Conservation (phyloP, 2,888 invertebrate genomes). For the Cabera pusaria region DNA sequence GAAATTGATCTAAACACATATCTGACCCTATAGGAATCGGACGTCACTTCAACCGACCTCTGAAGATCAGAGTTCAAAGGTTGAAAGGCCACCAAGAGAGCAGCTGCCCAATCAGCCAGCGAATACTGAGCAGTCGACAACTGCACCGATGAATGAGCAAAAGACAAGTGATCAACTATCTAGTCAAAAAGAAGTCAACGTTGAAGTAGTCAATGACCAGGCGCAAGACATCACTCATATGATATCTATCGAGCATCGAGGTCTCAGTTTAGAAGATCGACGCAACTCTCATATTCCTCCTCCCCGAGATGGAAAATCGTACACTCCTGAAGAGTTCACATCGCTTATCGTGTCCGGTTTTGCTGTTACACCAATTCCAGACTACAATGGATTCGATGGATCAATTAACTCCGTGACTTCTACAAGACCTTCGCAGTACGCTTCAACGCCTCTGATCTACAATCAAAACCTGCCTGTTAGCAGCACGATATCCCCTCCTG, state of each 20-base stretch:
- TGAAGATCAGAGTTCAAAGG: conserved; percentile 24
- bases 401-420: conserved; percentile 8
- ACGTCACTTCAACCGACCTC: conserved; percentile 28
- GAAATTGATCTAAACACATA: conserved; percentile 21
- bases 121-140: conserved; percentile 13
- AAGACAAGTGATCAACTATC: conserved; percentile 17
- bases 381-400: conserved; percentile 9
- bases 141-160: conserved; percentile 7
- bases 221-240: conserved; percentile 12
- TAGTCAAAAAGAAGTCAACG: conserved; percentile 23
- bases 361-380: conserved; percentile 31
- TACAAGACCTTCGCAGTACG: conserved; percentile 2
- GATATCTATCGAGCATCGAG: conserved; percentile 27
- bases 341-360: conserved; percentile 30
- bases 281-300: conserved; percentile 27
- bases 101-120: conserved; percentile 3
- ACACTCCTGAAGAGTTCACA: conserved; percentile 33
- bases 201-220: conserved; percentile 9
- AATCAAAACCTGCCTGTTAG: conserved; percentile 16
- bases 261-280: conserved; percentile 29
- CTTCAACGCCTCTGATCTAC: conserved; percentile 9
- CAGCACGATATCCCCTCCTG: conserved; percentile 20
- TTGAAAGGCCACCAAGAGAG: conserved; percentile 26
- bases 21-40: conserved; percentile 35
- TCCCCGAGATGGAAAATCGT: conserved; percentile 30